phyloP scores from a whole-genome alignment of 1,140 invertebrate species.

The Pseudoatta argentina region DNA sequence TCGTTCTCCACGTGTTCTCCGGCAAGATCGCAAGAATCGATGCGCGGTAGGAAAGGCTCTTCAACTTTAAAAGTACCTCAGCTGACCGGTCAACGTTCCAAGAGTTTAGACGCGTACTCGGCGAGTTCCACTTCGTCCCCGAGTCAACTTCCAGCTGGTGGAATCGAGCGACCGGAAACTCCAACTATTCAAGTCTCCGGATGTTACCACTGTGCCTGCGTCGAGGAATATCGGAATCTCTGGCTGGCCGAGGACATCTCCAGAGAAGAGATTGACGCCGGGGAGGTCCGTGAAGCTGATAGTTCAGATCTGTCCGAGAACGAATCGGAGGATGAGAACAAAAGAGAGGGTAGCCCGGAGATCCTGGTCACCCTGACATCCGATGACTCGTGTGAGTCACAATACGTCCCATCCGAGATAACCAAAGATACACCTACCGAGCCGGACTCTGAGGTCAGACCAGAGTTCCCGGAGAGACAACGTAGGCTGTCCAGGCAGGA shows the following conservation, averaged over 20 bases:
- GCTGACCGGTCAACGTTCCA: constrained; percentile 89
- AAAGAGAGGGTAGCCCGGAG: constrained; percentile 83
- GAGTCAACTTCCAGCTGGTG: constrained; percentile 2
- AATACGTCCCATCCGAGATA: background rate
- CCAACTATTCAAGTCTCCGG: constrained; percentile 75
- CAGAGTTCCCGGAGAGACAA: constrained; percentile 76
- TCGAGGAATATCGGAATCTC: constrained; percentile 83
- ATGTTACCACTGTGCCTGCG: constrained; percentile 85
- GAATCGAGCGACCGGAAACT: constrained; percentile 69
- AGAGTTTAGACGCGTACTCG: constrained; percentile 92
- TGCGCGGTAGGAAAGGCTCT: constrained; percentile 79
- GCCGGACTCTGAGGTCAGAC: constrained; percentile 63
- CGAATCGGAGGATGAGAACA: constrained; percentile 76
- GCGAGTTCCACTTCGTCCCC: constrained; percentile 87
- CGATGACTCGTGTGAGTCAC: constrained; percentile 84
- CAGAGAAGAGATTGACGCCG: constrained; percentile 70
- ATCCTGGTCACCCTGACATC: constrained; percentile 91
- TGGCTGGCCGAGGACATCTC: constrained; percentile 64
- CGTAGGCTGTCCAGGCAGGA: constrained; percentile 91
- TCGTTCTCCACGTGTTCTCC: constrained; percentile 82
- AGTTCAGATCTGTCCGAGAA: constrained; percentile 87
- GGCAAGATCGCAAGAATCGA: constrained; percentile 83
- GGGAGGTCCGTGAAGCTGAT: constrained; percentile 61
- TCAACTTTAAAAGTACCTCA: constrained; percentile 89
- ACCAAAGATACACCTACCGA: constrained; percentile 44